These are phyloP conservation scores for Scolopax rusticola DNA, from an alignment of 2,797 vertebrate species.

Conservation along the genomic window DNA sequence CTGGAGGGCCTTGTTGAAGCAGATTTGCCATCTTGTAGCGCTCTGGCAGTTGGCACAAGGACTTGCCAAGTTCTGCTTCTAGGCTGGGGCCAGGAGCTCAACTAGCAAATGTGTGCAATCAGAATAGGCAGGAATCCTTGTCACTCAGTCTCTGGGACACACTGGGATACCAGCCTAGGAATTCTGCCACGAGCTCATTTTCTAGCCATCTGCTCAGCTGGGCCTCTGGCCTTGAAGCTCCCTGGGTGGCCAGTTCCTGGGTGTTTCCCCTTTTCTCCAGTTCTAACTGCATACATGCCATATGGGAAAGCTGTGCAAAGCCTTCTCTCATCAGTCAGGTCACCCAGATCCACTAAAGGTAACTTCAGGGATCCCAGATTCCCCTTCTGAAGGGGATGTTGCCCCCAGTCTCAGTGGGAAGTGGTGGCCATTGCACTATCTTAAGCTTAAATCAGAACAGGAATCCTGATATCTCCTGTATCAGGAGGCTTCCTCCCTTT, in stretches of 20 bases:
- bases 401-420: background rate
- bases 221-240: background rate
- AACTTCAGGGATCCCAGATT: background rate
- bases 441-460: background rate
- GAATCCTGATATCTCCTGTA: background rate
- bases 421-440: background rate
- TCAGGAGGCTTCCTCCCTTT: background rate
- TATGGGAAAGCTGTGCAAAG: background rate
- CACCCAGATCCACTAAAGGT: background rate
- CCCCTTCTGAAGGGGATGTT: background rate
- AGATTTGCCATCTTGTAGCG: background rate
- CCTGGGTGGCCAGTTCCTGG: background rate
- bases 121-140: background rate
- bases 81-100: background rate
- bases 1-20: background rate
- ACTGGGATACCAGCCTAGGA: background rate
- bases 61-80: background rate
- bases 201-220: background rate
- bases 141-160: background rate
- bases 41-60: background rate
- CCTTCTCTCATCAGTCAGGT: background rate
- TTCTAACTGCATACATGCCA: background rate
- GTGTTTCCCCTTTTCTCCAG: background rate
- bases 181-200: background rate
- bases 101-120: background rate